Evolutionary conservation across 2,888 invertebrate genomes (phyloP).

Genomic region (Drosophila infuscata): DNA sequence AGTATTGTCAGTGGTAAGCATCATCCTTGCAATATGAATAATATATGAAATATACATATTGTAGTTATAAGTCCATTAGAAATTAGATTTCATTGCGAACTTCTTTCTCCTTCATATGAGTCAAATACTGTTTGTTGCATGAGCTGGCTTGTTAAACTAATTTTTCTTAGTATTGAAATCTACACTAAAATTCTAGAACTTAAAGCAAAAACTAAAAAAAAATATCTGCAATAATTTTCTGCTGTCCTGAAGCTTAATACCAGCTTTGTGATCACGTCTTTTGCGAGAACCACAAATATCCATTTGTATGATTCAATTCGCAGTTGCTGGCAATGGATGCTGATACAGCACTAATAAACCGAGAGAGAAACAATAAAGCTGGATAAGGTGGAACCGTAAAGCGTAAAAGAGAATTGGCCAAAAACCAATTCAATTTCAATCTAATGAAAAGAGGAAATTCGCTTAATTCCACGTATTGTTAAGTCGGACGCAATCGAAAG

Average conservation of each 20-base stretch:
- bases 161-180: neutral
- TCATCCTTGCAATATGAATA: neutral
- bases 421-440: slow-evolving; percentile 71
- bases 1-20: too few species aligned
- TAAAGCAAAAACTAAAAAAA: neutral
- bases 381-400: neutral
- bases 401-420: slow-evolving; percentile 12
- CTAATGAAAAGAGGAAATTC: slow-evolving; percentile 77
- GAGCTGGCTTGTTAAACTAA: neutral
- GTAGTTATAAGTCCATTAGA: neutral
- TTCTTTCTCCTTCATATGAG: neutral
- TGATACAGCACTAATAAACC: slow-evolving; percentile 30
- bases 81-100: neutral
- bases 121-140: neutral
- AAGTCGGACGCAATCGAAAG: slow-evolving; percentile 54
- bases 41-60: neutral
- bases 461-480: slow-evolving; percentile 75
- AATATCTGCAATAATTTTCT: neutral
- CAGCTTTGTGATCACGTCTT: neutral
- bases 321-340: slow-evolving; percentile 5
- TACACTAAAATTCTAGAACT: neutral
- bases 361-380: slow-evolving; percentile 16
- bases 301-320: slow-evolving; percentile 39
- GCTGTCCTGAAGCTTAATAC: neutral
- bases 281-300: slow-evolving; percentile 10